These are phyloP conservation scores for Phenacoccus solenopsis DNA, from an alignment of 1,140 invertebrate genomes.

Conservation along the genomic window DNA sequence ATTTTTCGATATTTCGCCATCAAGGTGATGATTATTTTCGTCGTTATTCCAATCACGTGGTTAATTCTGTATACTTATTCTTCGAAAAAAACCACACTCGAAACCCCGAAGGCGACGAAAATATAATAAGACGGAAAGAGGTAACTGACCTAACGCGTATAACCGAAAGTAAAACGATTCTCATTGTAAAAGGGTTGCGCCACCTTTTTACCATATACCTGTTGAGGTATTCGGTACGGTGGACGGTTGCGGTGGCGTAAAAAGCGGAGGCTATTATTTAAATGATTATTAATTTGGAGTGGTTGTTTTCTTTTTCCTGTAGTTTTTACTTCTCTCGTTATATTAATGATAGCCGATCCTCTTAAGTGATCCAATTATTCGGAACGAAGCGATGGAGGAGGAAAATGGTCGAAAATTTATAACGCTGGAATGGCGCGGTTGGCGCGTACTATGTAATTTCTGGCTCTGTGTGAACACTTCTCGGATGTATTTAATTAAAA, in stretches of 20 bases:
- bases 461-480: no score
- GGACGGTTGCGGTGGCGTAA: background rate
- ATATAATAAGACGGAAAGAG: no score
- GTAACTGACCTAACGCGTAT: background rate
- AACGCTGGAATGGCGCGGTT: no score
- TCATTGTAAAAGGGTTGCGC: background rate
- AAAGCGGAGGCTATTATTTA: background rate
- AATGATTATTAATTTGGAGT: background rate
- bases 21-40: no score
- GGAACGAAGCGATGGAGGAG: background rate
- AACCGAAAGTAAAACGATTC: background rate
- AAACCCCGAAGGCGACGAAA: no score
- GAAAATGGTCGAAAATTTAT: no score
- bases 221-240: background rate
- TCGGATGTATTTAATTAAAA: background rate
- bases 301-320: background rate
- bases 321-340: background rate
- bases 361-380: background rate
- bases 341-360: background rate
- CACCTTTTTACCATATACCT: background rate
- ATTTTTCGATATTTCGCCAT: no score
- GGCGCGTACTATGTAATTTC: background rate
- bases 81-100: no score
- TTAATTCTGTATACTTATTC: no score
- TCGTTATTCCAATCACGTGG: no score